Base-by-base conservation (phyloP, 1,140 invertebrate species). In the Listronotus bonariensis region DNA sequence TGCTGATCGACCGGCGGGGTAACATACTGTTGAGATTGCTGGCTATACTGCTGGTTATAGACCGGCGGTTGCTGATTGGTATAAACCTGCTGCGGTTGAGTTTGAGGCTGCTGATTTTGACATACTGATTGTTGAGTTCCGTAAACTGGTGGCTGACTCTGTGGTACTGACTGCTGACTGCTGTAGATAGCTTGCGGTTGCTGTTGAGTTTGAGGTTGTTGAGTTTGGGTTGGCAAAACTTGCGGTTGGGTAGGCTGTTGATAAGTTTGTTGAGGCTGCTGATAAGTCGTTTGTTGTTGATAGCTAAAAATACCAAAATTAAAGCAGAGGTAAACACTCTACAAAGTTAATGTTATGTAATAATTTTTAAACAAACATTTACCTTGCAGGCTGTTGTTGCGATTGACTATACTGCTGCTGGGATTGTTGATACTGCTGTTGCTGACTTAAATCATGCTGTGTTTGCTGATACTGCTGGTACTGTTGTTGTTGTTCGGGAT, bases 1-100 rank as follows among this genome's bases (percentile, higher is more conserved):
- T 74, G 75, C 15, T 79, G 72, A 42, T 82, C 80, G 0, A 77
- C 71, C n/a, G 80, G 76, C 11, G 58, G 66, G 12, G 66, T 43
- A 1, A 57, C 49, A 26, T 68, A 64, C 26, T 69, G 68, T 42
- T 71, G 67, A 40, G 61, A 57, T 52, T 31, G 55, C 40, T 56
- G 62, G 32, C 45, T 62, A 38, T 53, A 62, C 20, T 64, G 61
- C 43, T 70, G 65, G 49, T 45, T 34, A 15, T 62, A 65, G 48
- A 18, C 38, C 26, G 54, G 8, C 11, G 65, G 64, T 43, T 65
- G 71, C 51, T 67, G 61, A 12, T 58, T 36, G 34, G 2, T 49
- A 32, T 69, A 70, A 46, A 67, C 51, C 20, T 53, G 59, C 11
- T 38, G 43, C 12, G 65, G 67, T 12, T 54, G 36, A 8, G 34